Conservation (phyloP, 2,113 vertebrate genomes). For the Semnopithecus entellus region DNA sequence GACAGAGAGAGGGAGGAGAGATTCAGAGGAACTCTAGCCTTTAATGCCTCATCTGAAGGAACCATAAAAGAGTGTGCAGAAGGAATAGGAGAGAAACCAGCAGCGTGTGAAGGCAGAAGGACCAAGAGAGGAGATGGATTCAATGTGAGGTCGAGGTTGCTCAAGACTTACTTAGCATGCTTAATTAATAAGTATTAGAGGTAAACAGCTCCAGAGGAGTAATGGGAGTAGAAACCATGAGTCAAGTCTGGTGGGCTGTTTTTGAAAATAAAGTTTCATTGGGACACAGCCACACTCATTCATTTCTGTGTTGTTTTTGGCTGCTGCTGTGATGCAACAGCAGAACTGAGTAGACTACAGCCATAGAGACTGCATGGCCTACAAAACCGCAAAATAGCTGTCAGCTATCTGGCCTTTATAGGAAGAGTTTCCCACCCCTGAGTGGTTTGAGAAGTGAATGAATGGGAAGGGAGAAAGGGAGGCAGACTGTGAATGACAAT, state of each 20-base stretch:
- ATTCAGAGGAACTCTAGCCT: not conserved
- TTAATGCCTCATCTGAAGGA: not conserved
- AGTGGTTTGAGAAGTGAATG: not conserved
- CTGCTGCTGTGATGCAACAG: not conserved
- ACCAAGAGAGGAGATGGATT: not conserved
- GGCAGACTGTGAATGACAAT: not conserved
- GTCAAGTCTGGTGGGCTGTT: too few species aligned
- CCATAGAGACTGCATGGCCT: not conserved
- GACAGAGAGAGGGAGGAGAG: not conserved
- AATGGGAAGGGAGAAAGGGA: not conserved
- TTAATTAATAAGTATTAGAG: accelerated
- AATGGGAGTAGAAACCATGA: not conserved
- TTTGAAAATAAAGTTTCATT: not conserved
- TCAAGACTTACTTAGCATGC: too few species aligned
- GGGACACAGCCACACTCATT: not conserved
- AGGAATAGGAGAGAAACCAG: too few species aligned
- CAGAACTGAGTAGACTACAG: not conserved
- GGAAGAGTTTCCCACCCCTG: not conserved
- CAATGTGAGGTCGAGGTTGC: not conserved
- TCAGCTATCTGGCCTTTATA: not conserved
- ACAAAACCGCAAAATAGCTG: not conserved
- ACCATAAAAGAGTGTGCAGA: not conserved
- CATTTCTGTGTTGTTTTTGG: not conserved
- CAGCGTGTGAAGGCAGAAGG: not conserved
- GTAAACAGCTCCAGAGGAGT: not conserved